Evolutionary conservation across 2,888 invertebrate genomes (phyloP).

Genomic region (Tromatobia lineatoria): DNA sequence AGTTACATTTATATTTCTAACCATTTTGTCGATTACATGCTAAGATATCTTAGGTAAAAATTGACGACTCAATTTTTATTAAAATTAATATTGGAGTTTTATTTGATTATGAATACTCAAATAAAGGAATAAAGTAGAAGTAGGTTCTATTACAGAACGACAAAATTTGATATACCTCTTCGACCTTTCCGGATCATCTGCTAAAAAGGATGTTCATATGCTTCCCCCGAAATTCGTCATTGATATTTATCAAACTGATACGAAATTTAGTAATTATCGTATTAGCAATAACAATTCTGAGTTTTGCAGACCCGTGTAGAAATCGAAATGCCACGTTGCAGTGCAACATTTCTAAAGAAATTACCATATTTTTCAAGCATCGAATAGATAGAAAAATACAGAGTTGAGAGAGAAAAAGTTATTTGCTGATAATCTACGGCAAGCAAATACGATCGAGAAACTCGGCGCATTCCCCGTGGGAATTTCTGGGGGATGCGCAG

Average conservation of each 20-base stretch:
- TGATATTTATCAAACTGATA: slow-evolving; percentile 29
- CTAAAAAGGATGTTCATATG: neutral
- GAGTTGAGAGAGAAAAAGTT: slow-evolving; percentile 39
- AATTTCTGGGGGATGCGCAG: slow-evolving; percentile 36
- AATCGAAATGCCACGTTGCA: neutral
- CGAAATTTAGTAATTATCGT: slow-evolving; percentile 28
- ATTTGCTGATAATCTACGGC: slow-evolving; percentile 32
- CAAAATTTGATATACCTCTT: neutral
- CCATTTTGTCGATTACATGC: no score
- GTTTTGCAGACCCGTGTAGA: neutral
- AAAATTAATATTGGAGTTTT: no score
- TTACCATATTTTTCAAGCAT: slow-evolving; percentile 36
- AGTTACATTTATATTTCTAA: no score
- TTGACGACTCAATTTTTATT: no score
- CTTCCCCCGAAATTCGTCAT: neutral
- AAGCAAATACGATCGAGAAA: slow-evolving; percentile 11
- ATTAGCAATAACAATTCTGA: slow-evolving; percentile 25
- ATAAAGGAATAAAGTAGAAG: neutral
- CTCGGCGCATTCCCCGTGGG: slow-evolving; percentile 24
- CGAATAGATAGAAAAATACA: slow-evolving; percentile 12
- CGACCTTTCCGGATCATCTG: neutral
- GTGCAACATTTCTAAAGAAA: slow-evolving; percentile 12
- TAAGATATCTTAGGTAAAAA: no score
- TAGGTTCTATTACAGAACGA: neutral
- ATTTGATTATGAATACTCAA: neutral